Base-by-base conservation (phyloP, 2,797 vertebrate genomes). In the Balearica regulorum region DNA sequence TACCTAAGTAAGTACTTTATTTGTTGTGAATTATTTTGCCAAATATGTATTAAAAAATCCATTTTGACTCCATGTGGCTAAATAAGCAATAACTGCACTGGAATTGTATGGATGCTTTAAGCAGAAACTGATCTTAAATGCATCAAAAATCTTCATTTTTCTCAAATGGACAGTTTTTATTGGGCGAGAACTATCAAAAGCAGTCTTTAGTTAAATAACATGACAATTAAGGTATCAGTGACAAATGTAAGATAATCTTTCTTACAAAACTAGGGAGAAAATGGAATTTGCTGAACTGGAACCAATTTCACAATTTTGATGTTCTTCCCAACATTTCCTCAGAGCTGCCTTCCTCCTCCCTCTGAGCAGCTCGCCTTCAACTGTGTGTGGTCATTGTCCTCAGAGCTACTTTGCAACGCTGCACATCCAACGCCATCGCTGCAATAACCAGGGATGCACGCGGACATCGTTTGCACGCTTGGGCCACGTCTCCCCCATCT, bases 321-420 rank as follows among this genome's bases (percentile, higher is more conserved):
- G 28, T 43, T 89, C 64, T 89, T 60, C 41, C 41, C 2, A 3
- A 39, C 17, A 3, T 73, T 83, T 85, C 48, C 72, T 64, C 41
- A 26, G 28, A 1, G 1, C 16, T 76, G 58, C 7, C 17, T 54
- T 89, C 26, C 58, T 79, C 25, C 31, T 64, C 61, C 24, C 37
- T 49, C 16, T 16, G n/a, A 19, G 15, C n/a, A 51, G 29, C 10
- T 43, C 1, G 0, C 51, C 66, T 80, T 54, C 73, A 72, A 0
- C 35, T 0, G 0, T 35, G 44, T 0, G 1, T 9, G 16, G 22
- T 18, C 62, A 16, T 33, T 5, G 2, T 13, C 68, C 22, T 28
- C 53, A 49, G 35, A 48, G 60, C 19, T 76, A 14, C 35, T 76
- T 72, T 48, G 35, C 78, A 55, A 3, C 0, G 0, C 58, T 25